A percentile compares a stretch with the other conserved stretches of the same genome.
These are phyloP conservation scores for Machaerirhynchus nigripectus DNA, from an alignment of 2,113 vertebrate species.

Conservation along the genomic window DNA sequence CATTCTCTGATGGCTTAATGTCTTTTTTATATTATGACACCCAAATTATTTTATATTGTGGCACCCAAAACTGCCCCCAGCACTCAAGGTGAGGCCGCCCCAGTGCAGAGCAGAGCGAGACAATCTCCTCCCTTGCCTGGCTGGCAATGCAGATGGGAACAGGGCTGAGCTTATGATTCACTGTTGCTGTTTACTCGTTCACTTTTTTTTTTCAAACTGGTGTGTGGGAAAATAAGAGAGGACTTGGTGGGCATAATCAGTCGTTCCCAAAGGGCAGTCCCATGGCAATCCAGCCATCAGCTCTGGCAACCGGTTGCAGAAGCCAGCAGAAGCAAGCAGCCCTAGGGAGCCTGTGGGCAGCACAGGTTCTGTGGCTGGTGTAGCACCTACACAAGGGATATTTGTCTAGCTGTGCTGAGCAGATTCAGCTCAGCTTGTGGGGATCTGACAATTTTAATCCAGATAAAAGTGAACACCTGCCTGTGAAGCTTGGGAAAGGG, in stretches of 20 bases:
- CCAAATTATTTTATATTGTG: background rate
- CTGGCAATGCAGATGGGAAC: background rate
- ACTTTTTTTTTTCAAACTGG: background rate
- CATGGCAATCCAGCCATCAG: background rate
- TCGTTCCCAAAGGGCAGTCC: background rate
- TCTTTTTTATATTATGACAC: background rate
- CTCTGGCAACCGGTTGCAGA: background rate
- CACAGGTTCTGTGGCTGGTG: fast-evolving
- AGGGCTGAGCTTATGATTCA: background rate
- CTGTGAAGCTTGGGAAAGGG: background rate
- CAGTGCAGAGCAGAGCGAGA: background rate
- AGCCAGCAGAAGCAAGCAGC: background rate
- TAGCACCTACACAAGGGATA: fast-evolving
- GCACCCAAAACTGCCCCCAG: background rate
- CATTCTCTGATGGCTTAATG: background rate
- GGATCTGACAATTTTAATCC: background rate
- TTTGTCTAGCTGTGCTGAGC: background rate
- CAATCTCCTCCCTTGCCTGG: background rate
- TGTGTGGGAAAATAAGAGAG: background rate
- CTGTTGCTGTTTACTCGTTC: background rate
- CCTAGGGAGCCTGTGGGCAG: fast-evolving
- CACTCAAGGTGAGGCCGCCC: fast-evolving
- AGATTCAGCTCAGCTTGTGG: background rate
- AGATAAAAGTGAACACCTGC: background rate
- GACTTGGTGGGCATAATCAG: background rate